These are phyloP conservation scores for Blennius ocellaris DNA, from an alignment of 2,113 vertebrate genomes.

Conservation along the genomic window DNA sequence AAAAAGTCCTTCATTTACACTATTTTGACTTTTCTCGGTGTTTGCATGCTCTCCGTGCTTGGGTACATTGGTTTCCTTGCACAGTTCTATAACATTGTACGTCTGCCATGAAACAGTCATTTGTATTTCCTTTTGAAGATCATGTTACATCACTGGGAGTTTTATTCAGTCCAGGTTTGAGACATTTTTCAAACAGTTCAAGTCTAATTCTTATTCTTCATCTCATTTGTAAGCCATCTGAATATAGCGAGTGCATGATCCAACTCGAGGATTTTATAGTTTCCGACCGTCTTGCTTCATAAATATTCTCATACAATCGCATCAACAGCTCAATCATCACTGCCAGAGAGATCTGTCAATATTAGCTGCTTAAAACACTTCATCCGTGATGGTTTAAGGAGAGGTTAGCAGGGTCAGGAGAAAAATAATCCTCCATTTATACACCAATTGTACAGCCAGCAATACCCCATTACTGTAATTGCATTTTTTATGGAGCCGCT, in stretches of 20 bases:
- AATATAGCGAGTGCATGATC: not conserved
- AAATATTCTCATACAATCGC: conserved; percentile 15
- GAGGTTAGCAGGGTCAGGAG: conserved; percentile 32
- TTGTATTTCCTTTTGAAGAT: no score
- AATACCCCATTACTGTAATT: conserved; percentile 53
- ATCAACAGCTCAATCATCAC: conserved; percentile 46
- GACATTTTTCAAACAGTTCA: not conserved
- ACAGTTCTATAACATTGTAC: no score
- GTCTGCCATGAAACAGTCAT: no score
- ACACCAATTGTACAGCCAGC: conserved; percentile 23
- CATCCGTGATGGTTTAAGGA: conserved; percentile 25
- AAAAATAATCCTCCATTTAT: conserved; percentile 24
- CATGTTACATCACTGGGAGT: not conserved
- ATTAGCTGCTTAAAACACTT: conserved; percentile 37
- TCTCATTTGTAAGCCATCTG: not conserved
- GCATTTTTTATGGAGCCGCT: conserved; percentile 45
- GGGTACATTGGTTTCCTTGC: no score
- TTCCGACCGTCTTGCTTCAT: not conserved
- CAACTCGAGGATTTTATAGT: conserved; percentile 3
- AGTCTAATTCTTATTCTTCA: not conserved
- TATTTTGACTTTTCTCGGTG: not conserved
- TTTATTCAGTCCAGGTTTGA: not conserved
- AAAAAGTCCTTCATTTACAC: conserved; percentile 6
- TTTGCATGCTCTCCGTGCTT: no score
- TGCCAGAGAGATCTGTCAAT: conserved; percentile 53